Base-by-base conservation (phyloP, 2,797 vertebrate species). In the Aplochiton taeniatus region DNA sequence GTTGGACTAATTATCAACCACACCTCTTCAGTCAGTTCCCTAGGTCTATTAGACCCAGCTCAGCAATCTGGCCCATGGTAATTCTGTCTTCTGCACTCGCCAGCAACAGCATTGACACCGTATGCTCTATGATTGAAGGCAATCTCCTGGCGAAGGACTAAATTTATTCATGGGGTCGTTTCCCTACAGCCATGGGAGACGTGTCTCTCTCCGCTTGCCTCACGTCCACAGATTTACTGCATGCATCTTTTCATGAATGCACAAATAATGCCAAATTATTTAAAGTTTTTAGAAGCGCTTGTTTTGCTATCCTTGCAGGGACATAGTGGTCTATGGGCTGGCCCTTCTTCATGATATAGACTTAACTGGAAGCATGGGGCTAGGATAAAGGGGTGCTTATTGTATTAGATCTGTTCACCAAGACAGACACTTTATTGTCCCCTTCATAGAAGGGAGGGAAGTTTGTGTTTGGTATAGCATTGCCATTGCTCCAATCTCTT, bases 101-200 rank as follows among this genome's bases (percentile, higher is more conserved):
- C 82, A 88, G 85, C 82, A 79, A 74, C 86, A 77, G 81, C 86
- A 79, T 79, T 90, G 91, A 87, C 91, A 92, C 89, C 91, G 92
- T 91, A 90, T 92, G 90, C 88, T 90, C 88, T 79, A 56, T 91
- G 90, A 91, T 91, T 92, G 90, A 92, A 91, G 89, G 87, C 90
- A 90, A 90, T 92, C 91, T 91, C 90, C 74, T 74, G 89, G 82
- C 90, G 88, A 91, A 85, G 76, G 48, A 69, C 77, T 81, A 87
- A 93, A 90, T 93, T 85, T 92, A 92, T 92, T 92, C 91, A 91
- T 86, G 80, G 88, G 89, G 65, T 71, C 73, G 81, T 91, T 87
- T 89, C 83, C 83, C 83, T 74, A 69, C 18, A 78, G 85, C 88
- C 88, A 89, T 83, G 83, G 87, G 87, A 90, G 85, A 92, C 69